These are phyloP conservation scores for Sebastes fasciatus DNA, from an alignment of 2,113 vertebrate genomes.

Conservation along the genomic window DNA sequence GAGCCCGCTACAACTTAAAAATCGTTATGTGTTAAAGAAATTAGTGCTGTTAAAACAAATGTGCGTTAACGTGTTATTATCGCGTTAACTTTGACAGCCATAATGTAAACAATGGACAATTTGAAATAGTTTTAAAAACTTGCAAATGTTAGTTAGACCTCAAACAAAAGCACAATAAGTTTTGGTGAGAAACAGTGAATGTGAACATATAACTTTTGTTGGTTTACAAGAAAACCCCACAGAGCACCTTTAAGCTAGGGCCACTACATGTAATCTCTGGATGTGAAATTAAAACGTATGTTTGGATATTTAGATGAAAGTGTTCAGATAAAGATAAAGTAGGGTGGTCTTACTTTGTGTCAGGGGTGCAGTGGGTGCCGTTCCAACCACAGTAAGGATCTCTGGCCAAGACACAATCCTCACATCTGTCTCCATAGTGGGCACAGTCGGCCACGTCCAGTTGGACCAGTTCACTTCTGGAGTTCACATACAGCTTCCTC, in stretches of 20 bases:
- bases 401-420: slow-evolving; percentile 70
- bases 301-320: not conserved
- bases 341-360: slow-evolving; percentile 20
- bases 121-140: no score
- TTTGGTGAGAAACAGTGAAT: no score
- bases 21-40: not conserved
- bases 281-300: not conserved
- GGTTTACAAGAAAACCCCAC: not conserved
- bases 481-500: slow-evolving; percentile 74
- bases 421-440: slow-evolving; percentile 68
- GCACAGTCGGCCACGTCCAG: slow-evolving; percentile 72
- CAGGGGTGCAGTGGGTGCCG: not conserved
- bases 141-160: no score
- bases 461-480: slow-evolving; percentile 66
- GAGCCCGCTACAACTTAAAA: not conserved
- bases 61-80: no score
- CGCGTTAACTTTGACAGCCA: no score
- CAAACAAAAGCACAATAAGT: no score
- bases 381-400: slow-evolving; percentile 83
- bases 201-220: not conserved
- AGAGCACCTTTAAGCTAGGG: no score
- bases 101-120: no score
- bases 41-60: no score
- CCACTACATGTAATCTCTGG: not conserved
- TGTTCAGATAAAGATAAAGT: not conserved